A percentile compares a stretch with the other conserved stretches of the same genome.
phyloP scores from a whole-genome alignment of 2,797 vertebrate species.

The Sebastes cheni region DNA sequence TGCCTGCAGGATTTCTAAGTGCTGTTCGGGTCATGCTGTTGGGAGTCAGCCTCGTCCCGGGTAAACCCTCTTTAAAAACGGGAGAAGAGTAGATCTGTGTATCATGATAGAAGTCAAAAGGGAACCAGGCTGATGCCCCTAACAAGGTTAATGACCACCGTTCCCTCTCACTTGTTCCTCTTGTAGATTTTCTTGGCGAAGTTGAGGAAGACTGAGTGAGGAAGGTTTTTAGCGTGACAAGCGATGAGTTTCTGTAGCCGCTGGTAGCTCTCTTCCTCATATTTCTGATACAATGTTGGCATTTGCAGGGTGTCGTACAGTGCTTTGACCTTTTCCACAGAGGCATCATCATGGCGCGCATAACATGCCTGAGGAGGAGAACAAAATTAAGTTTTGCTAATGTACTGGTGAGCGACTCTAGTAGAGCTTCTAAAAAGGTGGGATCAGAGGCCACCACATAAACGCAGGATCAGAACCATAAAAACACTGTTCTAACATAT shows the following conservation, averaged over 20 bases:
- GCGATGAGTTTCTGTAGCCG: conserved; percentile 86
- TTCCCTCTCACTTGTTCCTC: conserved; percentile 86
- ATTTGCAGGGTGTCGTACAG: conserved; percentile 87
- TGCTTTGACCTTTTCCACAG: conserved; percentile 88
- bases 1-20: not conserved
- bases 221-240: conserved; percentile 79
- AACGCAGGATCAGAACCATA: not conserved
- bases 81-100: not conserved
- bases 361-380: conserved; percentile 87
- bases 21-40: not conserved
- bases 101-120: not conserved
- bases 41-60: not conserved
- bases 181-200: conserved; percentile 93
- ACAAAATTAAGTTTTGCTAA: not conserved
- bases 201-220: conserved; percentile 86
- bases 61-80: not conserved
- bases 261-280: conserved; percentile 90
- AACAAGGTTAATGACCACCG: not conserved
- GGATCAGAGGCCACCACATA: not conserved
- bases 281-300: conserved; percentile 76
- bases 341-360: conserved; percentile 83
- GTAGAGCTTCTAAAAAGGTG: not conserved
- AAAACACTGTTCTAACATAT: not conserved
- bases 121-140: not conserved
- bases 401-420: not conserved